phyloP scores from a whole-genome alignment of 2,888 invertebrate species.

The Auanema freiburgensis region DNA sequence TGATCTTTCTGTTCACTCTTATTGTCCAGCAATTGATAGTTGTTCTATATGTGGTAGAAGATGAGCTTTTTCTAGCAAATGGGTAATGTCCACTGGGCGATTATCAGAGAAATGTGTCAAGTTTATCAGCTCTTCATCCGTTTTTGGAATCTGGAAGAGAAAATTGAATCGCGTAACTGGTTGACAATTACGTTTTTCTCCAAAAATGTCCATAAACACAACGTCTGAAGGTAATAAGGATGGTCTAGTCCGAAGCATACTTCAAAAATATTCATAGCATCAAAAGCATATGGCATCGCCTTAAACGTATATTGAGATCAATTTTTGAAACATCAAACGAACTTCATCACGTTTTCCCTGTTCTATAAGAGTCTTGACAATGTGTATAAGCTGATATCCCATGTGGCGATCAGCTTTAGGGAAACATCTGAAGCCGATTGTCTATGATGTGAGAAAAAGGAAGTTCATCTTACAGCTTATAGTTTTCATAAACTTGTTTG shows the following conservation, averaged over 20 bases:
- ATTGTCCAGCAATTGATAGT: no score
- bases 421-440: constrained; percentile 44
- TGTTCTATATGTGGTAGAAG: constrained; percentile 22
- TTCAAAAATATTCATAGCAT: constrained; percentile 64
- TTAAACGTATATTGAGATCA: constrained; percentile 13
- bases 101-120: constrained; percentile 53
- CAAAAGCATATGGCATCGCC: constrained; percentile 60
- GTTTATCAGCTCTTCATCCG: constrained; percentile 49
- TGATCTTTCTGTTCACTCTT: no score
- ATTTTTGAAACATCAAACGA: no score
- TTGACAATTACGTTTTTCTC: constrained; percentile 44
- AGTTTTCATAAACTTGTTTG: constrained; percentile 58
- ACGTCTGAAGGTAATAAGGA: constrained; percentile 61
- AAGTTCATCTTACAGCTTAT: constrained; percentile 35
- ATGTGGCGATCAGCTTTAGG: constrained; percentile 60
- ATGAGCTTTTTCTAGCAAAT: constrained; percentile 40
- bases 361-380: constrained; percentile 55
- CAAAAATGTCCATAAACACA: constrained; percentile 63
- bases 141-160: constrained; percentile 40
- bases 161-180: neutral
- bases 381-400: constrained; percentile 59
- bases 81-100: constrained; percentile 44
- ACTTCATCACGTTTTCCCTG: constrained; percentile 50
- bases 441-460: neutral
- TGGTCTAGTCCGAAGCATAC: constrained; percentile 62